Evolutionary conservation across 2,888 invertebrate species (phyloP), one percentile per base, ranked within the genome.

Genomic region (Aphidoletes aphidimyza): DNA sequence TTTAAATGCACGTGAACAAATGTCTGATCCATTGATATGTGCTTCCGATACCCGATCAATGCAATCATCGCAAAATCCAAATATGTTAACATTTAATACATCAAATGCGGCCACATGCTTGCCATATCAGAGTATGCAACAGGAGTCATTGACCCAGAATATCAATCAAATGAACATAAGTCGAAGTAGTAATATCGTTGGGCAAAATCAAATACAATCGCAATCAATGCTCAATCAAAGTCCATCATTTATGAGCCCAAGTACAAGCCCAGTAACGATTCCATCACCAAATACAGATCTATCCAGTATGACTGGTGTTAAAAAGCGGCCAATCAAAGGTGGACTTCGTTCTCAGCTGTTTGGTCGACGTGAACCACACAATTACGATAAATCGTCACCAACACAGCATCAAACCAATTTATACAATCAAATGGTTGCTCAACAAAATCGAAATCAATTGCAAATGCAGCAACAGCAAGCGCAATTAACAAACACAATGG

Each of bases 371-470:
- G 90, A 90, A 86, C 89, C 89, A n/a, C 90, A 90, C 85, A 90
- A 90, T 85, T 90, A 90, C 85, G 90, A 90, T 86, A 90, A 90
- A 87, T 89, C 89, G 22, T 89, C 89, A 86, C 90, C 90, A 30
- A 90, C 90, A n/a, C 83, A 89, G 85, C 90, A 90, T 85, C 90
- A 90, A 87, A 90, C 90, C 0, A 89, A 87, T n/a, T 87, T 90
- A n/a, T 90, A 90, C 86, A 90, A 90, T 85, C 90, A 90, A 87
- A 89, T 90, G 88, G 85, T 90, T 84, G 89, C 89, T 11, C 90
- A 90, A 86, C 89, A 89, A 17, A 85, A 86, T 84, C 87, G 88
- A 85, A 88, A 81, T 19, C 78, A 81, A 34, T 47, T 30, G 1
- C 84, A 84, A 2, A 88, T 87, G 37, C 84, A 84, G 69, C 87